phyloP scores from a whole-genome alignment of 2,888 invertebrate species.

The Drosophila rellima region DNA sequence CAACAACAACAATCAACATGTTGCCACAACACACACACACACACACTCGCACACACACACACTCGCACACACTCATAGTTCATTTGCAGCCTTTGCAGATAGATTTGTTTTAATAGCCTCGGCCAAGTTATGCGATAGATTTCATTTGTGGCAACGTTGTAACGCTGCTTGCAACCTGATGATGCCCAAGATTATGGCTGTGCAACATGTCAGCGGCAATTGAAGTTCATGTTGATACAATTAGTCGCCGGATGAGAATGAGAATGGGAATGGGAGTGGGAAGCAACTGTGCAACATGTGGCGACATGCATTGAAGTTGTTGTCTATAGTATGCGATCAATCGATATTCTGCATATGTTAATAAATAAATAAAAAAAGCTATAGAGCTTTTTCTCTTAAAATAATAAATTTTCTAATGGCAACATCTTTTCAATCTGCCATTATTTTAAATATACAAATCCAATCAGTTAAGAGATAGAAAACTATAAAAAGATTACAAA shows the following conservation, averaged over 20 bases:
- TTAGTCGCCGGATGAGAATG: conserved; percentile 37
- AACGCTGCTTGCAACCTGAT: conserved; percentile 34
- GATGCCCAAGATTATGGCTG: conserved; percentile 45
- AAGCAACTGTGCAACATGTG: conserved; percentile 15
- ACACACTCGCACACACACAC: conserved; percentile 11
- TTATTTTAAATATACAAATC: no score
- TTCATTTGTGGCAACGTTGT: conserved; percentile 61
- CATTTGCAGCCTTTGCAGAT: conserved; percentile 63
- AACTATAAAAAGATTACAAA: no score
- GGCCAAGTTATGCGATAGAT: conserved; percentile 60
- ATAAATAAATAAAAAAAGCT: not conserved
- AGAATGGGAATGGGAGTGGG: not conserved
- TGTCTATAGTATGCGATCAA: conserved; percentile 3
- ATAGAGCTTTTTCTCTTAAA: no score
- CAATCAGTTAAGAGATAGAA: no score
- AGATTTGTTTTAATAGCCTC: conserved; percentile 68
- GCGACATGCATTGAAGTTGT: not conserved
- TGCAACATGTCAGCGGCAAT: conserved; percentile 64
- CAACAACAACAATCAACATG: conserved; percentile 40
- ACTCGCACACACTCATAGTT: conserved; percentile 20
- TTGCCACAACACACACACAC: conserved; percentile 36
- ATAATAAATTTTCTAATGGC: no score
- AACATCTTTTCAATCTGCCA: no score
- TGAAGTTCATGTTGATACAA: conserved; percentile 63
- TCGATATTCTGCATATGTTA: conserved; percentile 5